Base-by-base conservation (phyloP, 2,888 invertebrate genomes). In the Panzeria rudis region DNA sequence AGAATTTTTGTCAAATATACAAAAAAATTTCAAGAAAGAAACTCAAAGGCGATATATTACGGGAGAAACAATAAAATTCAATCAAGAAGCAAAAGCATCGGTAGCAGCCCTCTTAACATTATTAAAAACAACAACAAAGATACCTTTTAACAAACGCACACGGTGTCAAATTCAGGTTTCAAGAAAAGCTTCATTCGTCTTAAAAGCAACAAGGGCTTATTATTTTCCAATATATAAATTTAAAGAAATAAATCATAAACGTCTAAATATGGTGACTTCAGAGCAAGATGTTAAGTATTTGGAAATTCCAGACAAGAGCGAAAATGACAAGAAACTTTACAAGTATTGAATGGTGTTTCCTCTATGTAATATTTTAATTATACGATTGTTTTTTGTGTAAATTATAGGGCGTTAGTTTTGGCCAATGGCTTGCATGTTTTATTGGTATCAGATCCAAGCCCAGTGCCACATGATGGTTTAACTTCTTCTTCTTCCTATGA, bases 241-340 rank as follows among this genome's bases (percentile, higher is more conserved):
- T 13, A 59, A 15, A 25, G 6, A 6, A 38, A 4, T 32, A 41
- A 32, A 62, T 11, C 1, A 25, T 11, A 76, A 38, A 3, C 20
- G 50, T n/a, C 3, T 20, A 15, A 83, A 52, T 29, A 83, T 83
- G 83, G 79, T 75, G 11, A 75, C 61, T 52, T n/a, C 84, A 15
- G 79, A 87, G 13, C 87, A 88, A 1, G 81, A 76, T 32, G 87
- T 91, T 5, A 87, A 84, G 25, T 92, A 92, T 89, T 91, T 94
- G 84, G 88, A 93, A 61, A 92, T 93, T 86, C 97, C 97, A 11
- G 93, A 94, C 44, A 96, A 96, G 92, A 96, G 97, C 68, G 94
- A 94, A 76, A 95, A 95, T 87, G 97, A 97, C 92, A 95, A 95
- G 90, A 97, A 97, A 90, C 93, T 95, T 78, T 97, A 97, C 91